phyloP scores from a whole-genome alignment of 2,113 vertebrate species.

The Thamnophis sirtalis region DNA sequence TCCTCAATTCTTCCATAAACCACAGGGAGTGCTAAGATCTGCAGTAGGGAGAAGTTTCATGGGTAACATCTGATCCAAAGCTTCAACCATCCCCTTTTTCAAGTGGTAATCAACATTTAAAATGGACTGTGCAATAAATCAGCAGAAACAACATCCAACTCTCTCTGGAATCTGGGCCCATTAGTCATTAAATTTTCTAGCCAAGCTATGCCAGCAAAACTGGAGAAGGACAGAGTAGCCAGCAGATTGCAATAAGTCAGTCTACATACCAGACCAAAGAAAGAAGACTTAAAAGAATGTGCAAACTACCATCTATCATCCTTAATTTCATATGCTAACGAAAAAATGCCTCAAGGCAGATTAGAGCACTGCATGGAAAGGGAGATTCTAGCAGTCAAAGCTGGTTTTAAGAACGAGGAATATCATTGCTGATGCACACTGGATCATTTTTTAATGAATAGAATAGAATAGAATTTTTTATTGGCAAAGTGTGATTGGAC shows the following conservation, averaged over 20 bases:
- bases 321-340: background rate
- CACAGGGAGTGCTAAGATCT: no score
- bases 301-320: background rate
- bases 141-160: no score
- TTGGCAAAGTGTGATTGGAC: no score
- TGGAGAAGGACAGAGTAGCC: background rate
- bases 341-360: background rate
- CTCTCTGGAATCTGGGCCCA: no score
- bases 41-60: no score
- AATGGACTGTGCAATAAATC: no score
- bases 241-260: background rate
- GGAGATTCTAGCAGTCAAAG: background rate
- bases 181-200: background rate
- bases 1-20: no score
- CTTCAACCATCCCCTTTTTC: no score
- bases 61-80: no score
- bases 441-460: no score
- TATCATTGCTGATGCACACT: background rate
- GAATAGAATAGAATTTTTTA: no score
- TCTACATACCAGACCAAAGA: background rate
- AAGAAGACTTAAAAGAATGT: background rate
- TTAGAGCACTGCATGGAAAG: background rate
- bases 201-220: background rate
- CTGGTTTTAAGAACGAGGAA: background rate
- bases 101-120: no score